phyloP scores from a whole-genome alignment of 2,797 vertebrate genomes.

The Brachyalestes nurse region DNA sequence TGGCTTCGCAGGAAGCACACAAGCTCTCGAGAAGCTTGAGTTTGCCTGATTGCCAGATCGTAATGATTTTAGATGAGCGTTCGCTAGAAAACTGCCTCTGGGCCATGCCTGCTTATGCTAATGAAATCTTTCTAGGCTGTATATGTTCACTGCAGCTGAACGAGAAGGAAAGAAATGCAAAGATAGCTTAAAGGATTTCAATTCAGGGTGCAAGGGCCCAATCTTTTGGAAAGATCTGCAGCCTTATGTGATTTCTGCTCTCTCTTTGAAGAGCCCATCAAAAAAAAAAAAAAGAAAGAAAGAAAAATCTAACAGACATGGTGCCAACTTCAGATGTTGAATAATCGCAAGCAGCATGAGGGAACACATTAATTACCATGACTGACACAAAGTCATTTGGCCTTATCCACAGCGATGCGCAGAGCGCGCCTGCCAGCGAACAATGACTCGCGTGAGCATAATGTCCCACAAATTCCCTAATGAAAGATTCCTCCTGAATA shows the following conservation, averaged over 20 bases:
- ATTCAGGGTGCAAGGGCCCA: background rate
- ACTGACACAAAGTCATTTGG: slow-evolving; percentile 55
- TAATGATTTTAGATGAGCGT: slow-evolving; percentile 35
- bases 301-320: no score
- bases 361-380: slow-evolving; percentile 51
- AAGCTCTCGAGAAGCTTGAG: slow-evolving; percentile 26
- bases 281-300: slow-evolving; percentile 30
- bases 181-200: slow-evolving; percentile 9
- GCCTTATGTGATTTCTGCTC: slow-evolving; percentile 4
- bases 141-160: background rate
- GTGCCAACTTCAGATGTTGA: slow-evolving; percentile 28
- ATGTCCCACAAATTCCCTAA: slow-evolving; percentile 39
- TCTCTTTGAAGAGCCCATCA: background rate
- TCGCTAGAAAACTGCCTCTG: slow-evolving; percentile 21
- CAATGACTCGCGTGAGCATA: slow-evolving; percentile 32
- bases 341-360: slow-evolving; percentile 50
- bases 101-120: slow-evolving; percentile 26
- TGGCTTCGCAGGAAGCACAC: background rate
- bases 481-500: slow-evolving; percentile 33
- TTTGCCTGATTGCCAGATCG: slow-evolving; percentile 8
- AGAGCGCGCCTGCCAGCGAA: background rate
- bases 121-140: slow-evolving; percentile 8
- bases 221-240: slow-evolving; percentile 20
- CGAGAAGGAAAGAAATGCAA: background rate
- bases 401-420: slow-evolving; percentile 23